These are phyloP conservation scores for Oenanthe melanoleuca DNA, from an alignment of 2,113 vertebrate genomes.

Conservation along the genomic window DNA sequence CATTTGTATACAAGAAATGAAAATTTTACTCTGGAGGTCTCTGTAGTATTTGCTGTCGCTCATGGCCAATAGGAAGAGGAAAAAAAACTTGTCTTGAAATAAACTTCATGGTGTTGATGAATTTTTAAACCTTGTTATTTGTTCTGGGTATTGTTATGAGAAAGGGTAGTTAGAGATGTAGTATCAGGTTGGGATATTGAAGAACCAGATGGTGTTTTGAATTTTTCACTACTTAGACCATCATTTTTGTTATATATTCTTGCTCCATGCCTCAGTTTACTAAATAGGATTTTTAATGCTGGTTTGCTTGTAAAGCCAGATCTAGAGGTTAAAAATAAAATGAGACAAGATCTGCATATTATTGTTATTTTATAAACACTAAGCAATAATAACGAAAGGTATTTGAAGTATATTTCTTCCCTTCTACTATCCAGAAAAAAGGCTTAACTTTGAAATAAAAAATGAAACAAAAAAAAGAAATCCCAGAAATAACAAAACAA, in stretches of 20 bases:
- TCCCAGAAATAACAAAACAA: neutral
- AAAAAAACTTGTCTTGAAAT: neutral
- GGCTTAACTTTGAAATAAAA: neutral
- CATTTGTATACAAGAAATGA: neutral
- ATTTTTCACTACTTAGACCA: neutral
- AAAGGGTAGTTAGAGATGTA: neutral
- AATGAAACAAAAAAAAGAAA: neutral
- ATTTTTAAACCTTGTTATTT: neutral
- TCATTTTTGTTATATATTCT: neutral
- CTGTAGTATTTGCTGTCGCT: neutral
- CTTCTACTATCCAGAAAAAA: neutral
- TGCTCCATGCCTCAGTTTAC: rapidly evolving
- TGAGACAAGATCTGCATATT: neutral
- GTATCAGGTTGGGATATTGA: neutral
- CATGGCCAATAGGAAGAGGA: neutral
- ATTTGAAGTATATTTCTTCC: neutral
- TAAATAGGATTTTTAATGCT: neutral
- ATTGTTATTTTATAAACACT: neutral
- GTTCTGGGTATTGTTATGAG: neutral
- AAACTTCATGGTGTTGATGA: neutral
- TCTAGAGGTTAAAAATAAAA: neutral
- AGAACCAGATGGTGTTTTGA: neutral
- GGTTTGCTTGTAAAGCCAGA: neutral
- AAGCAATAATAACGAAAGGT: neutral
- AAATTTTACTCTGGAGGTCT: neutral